A percentile compares a stretch with the other conserved stretches of the same genome.
These are phyloP conservation scores for Ectemnius cavifrons DNA, from an alignment of 2,888 invertebrate genomes.

Conservation along the genomic window DNA sequence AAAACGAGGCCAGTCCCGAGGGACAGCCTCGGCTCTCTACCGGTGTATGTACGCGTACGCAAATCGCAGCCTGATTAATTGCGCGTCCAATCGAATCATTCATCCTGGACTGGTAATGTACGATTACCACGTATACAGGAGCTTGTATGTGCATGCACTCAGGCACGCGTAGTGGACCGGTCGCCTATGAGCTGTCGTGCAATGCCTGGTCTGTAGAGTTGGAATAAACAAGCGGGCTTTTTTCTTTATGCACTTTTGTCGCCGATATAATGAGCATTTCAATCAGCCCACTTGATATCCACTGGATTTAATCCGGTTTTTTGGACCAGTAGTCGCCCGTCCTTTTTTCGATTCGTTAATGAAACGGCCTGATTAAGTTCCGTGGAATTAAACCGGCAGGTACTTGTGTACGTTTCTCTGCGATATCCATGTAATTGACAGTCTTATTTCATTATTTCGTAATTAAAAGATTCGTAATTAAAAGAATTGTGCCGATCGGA, in stretches of 20 bases:
- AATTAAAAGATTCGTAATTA: too few relatives aligned
- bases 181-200: conserved; percentile 7
- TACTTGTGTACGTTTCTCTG: too few relatives aligned
- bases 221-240: conserved; percentile 41
- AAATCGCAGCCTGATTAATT: conserved; percentile 65
- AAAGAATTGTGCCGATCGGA: too few relatives aligned
- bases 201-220: not conserved
- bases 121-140: too few relatives aligned
- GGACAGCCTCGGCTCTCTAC: conserved; percentile 18
- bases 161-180: not conserved
- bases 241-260: conserved; percentile 30
- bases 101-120: conserved; percentile 45
- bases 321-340: too few relatives aligned
- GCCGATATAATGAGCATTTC: conserved; percentile 29
- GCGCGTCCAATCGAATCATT: conserved; percentile 61
- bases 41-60: conserved; percentile 29
- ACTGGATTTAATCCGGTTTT: too few relatives aligned
- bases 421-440: too few relatives aligned
- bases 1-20: conserved; percentile 34
- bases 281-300: not conserved
- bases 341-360: too few relatives aligned
- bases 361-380: too few relatives aligned
- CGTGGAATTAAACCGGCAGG: too few relatives aligned
- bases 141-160: conserved; percentile 18
- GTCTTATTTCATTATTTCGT: too few relatives aligned